Evolutionary conservation across 2,113 vertebrate genomes (phyloP).

Genomic region (Turdus rufiventris): DNA sequence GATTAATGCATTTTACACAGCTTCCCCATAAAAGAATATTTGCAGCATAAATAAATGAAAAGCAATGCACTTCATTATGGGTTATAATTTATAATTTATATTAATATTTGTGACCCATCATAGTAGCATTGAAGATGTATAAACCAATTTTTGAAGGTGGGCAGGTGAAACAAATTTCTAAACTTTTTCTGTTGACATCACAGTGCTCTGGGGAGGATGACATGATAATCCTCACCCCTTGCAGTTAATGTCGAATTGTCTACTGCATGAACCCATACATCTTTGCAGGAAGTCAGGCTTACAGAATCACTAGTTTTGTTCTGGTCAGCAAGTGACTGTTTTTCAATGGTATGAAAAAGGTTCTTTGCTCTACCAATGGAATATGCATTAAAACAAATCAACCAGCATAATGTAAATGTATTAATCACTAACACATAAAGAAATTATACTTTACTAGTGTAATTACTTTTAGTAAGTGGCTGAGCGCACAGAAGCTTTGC

Average conservation of each 20-base stretch:
- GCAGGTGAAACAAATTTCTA: background rate
- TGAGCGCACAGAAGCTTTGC: background rate
- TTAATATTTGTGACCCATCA: background rate
- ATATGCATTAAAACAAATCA: background rate
- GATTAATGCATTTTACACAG: slow-evolving; percentile 5
- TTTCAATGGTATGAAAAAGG: background rate
- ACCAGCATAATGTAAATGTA: background rate
- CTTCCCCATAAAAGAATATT: background rate
- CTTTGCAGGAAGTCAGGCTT: background rate
- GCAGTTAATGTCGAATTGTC: background rate
- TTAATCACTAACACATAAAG: background rate
- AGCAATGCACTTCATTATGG: background rate
- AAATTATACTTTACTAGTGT: background rate
- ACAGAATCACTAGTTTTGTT: background rate
- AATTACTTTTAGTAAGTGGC: background rate
- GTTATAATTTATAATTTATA: background rate
- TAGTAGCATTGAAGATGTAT: background rate
- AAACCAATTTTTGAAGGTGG: background rate
- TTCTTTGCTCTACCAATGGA: background rate
- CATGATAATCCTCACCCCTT: background rate
- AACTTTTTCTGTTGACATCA: background rate
- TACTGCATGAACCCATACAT: background rate
- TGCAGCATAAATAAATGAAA: background rate
- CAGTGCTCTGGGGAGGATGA: background rate
- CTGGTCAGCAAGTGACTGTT: background rate